Percentiles rank a stretch among this genome's conserved stretches.
These are phyloP conservation scores for Drosophila asahinai DNA, from an alignment of 1,140 invertebrate genomes.

Conservation along the genomic window DNA sequence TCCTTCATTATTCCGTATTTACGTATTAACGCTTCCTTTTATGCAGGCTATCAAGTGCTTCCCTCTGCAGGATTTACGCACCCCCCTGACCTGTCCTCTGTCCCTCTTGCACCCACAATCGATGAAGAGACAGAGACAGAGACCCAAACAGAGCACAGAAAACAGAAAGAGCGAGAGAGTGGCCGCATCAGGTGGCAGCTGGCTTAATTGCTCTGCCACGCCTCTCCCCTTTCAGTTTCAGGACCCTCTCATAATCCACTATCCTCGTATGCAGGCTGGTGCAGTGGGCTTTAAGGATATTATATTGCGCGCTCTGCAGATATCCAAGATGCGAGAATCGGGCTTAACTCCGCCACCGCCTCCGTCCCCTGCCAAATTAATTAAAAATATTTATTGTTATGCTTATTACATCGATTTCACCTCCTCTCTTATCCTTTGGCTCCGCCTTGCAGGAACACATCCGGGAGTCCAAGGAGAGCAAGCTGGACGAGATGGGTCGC, in stretches of 20 bases:
- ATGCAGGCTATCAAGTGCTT: constrained; percentile 54
- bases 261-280: constrained; percentile 10
- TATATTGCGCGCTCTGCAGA: constrained; percentile 30
- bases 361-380: constrained; percentile 51
- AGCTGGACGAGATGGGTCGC: constrained; percentile 89
- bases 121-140: constrained; percentile 1
- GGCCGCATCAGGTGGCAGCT: constrained; percentile 44
- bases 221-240: neutral
- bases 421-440: constrained; percentile 20
- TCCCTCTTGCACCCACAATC: constrained; percentile 12
- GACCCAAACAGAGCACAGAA: neutral
- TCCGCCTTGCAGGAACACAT: constrained; percentile 89
- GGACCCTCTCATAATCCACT: constrained; percentile 26
- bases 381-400: constrained; percentile 76
- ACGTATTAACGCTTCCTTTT: constrained; percentile 68
- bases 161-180: neutral
- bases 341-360: constrained; percentile 16
- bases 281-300: constrained; percentile 45
- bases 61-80: constrained; percentile 23
- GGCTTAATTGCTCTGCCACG: constrained; percentile 55
- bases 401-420: constrained; percentile 46
- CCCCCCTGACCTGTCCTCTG: constrained; percentile 3
- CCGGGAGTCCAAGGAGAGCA: constrained; percentile 91
- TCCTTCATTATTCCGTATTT: constrained; percentile 67
- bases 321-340: constrained; percentile 10